These are phyloP conservation scores for Gymnocephalus cernua DNA, from an alignment of 2,113 vertebrate genomes.

Conservation along the genomic window DNA sequence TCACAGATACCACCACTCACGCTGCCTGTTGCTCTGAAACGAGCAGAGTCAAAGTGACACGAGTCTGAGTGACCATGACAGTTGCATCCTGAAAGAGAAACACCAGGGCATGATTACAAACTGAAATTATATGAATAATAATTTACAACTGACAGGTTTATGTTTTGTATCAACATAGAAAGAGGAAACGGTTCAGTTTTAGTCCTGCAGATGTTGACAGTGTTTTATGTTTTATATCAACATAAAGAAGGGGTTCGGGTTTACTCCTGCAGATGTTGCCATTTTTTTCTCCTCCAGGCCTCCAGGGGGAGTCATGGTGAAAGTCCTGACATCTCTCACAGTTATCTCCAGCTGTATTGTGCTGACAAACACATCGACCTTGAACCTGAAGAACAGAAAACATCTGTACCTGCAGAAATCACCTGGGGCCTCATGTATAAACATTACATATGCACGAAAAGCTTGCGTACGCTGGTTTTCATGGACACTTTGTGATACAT, in stretches of 20 bases:
- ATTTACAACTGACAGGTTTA: no score
- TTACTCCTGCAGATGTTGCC: conserved; percentile 87
- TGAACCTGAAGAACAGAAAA: conserved; percentile 84
- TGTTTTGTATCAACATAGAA: background rate
- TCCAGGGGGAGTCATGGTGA: conserved; percentile 91
- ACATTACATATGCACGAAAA: no score
- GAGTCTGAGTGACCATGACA: conserved; percentile 88
- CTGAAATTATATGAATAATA: background rate
- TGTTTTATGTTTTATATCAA: background rate
- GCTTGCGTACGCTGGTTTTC: no score
- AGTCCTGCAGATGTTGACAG: no score
- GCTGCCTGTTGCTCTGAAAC: conserved; percentile 76
- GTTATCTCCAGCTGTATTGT: conserved; percentile 88
- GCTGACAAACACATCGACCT: conserved; percentile 87
- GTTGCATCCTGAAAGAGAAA: conserved; percentile 83
- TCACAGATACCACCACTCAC: conserved; percentile 89
- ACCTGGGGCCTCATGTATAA: no score
- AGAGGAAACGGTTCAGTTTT: background rate
- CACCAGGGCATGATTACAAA: background rate
- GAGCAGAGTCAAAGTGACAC: conserved; percentile 86
- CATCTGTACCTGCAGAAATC: background rate
- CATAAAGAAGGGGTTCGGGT: background rate
- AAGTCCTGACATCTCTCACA: conserved; percentile 90
- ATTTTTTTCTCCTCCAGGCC: conserved; percentile 82
- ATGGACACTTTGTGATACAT: no score